Base-by-base conservation (phyloP, 2,113 vertebrate genomes). In the Oreochromis tanganicae region DNA sequence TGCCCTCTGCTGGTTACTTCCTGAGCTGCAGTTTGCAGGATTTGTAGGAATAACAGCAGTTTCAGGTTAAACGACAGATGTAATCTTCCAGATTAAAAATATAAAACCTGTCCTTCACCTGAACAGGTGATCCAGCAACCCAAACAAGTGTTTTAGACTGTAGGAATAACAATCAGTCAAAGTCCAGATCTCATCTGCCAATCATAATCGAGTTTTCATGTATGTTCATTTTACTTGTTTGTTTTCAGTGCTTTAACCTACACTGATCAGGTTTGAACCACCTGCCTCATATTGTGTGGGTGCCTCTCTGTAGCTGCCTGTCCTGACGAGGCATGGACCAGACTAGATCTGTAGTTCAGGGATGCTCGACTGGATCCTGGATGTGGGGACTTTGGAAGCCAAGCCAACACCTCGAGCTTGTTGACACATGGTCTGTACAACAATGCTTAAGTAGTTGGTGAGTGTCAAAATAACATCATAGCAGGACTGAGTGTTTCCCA, bases 271-370 rank as follows among this genome's bases (percentile, higher is more conserved):
- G 4, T 68, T 41, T 41, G 36, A 41, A 41, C 36, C 36, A 5
- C 36, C 63, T 68, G 63, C 36, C 36, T 68, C 12, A 1, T 9
- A 41, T 14, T 2, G 61, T 3, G 61, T 38, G 2, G 34, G 19
- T 68, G 19, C 11, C 36, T 41, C 19, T 68, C 36, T 68, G 11
- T 2, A 66, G 61, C 63, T 68, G 19, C 19, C 36, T 9, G 32
- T 3, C 59, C 59, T n/a, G 63, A 5, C 19, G 19, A 0, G 11
- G 61, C 34, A 38, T 7, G 55, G 24, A 57, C 55, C 8, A 0
- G 3, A 68, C 63, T 38, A 38, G 34, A 21, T 21, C 34, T 38
- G 61, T 66, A n/a, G 61, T 17, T 61, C 9, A 61, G 29, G 16
- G 57, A 0, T 9, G 5, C 63, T 41, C 63, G 11, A 41, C 19